Evolutionary conservation across 1,140 invertebrate genomes (phyloP).

Genomic region (Solen grandis): DNA sequence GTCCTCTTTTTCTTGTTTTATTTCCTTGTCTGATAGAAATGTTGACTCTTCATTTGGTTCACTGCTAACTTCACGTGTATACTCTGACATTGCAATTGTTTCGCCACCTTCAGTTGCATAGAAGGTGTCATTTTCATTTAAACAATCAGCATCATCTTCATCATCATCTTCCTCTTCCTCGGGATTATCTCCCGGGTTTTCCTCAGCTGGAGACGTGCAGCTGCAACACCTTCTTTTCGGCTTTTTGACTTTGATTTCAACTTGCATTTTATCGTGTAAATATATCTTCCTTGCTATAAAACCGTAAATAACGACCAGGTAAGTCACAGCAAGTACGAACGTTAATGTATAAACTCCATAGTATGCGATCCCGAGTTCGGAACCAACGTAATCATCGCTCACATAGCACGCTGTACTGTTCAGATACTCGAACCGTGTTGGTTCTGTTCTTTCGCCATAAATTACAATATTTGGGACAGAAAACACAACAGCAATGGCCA

Average conservation of each 20-base stretch:
- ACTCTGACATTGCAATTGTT: too few species aligned
- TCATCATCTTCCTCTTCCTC: constrained; percentile 5
- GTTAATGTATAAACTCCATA: constrained; percentile 20
- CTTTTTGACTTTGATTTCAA: neutral
- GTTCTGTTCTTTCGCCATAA: constrained; percentile 23
- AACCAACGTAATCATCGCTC: constrained; percentile 15
- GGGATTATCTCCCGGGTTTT: neutral
- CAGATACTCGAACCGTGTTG: neutral
- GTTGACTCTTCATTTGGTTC: too few species aligned
- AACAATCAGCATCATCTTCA: neutral
- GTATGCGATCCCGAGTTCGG: constrained; percentile 2
- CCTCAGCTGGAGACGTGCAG: neutral
- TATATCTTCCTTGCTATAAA: constrained; percentile 32
- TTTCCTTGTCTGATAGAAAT: too few species aligned
- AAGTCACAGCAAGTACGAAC: constrained; percentile 1
- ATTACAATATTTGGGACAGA: constrained; percentile 45
- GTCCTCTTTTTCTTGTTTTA: too few species aligned
- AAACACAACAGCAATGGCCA: constrained; percentile 11
- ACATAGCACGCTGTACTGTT: constrained; percentile 49
- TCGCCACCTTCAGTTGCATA: too few species aligned
- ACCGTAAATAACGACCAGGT: constrained; percentile 31
- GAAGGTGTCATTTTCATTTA: too few species aligned
- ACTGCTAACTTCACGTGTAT: too few species aligned
- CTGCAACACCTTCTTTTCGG: neutral
- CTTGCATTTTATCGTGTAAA: neutral